Conservation (phyloP, 2,113 vertebrate species). For the Copsychus sechellarum region DNA sequence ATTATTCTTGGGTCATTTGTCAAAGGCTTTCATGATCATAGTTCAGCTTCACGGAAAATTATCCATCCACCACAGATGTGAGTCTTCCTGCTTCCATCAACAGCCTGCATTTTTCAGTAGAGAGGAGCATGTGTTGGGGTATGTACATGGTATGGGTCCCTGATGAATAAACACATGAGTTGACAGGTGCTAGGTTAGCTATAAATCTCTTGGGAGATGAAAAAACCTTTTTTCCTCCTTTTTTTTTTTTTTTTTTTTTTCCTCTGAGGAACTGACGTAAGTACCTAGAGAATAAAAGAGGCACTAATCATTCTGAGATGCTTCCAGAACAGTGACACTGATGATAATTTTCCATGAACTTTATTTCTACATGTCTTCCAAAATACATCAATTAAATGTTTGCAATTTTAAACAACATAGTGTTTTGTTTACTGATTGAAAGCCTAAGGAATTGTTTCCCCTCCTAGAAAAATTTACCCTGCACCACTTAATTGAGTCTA, state of each 20-base stretch:
- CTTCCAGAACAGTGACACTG: background rate
- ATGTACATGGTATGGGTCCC: background rate
- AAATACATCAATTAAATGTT: background rate
- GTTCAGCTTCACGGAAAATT: background rate
- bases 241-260: background rate
- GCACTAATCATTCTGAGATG: background rate
- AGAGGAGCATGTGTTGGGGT: background rate
- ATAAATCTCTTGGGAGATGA: background rate
- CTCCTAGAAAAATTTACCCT: background rate
- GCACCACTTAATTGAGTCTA: background rate
- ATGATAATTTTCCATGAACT: background rate
- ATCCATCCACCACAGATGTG: accelerated
- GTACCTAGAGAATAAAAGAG: background rate
- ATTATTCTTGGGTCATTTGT: background rate
- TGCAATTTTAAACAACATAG: background rate
- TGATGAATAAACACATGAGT: background rate
- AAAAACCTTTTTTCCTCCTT: background rate
- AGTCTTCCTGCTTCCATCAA: background rate
- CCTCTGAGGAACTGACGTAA: background rate
- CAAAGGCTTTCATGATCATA: background rate
- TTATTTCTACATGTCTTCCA: background rate
- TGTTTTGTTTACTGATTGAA: background rate
- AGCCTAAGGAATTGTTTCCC: background rate
- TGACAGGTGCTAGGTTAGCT: background rate
- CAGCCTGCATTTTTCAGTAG: background rate